phyloP scores from a whole-genome alignment of 2,888 invertebrate species.

The Pheosia tremula region DNA sequence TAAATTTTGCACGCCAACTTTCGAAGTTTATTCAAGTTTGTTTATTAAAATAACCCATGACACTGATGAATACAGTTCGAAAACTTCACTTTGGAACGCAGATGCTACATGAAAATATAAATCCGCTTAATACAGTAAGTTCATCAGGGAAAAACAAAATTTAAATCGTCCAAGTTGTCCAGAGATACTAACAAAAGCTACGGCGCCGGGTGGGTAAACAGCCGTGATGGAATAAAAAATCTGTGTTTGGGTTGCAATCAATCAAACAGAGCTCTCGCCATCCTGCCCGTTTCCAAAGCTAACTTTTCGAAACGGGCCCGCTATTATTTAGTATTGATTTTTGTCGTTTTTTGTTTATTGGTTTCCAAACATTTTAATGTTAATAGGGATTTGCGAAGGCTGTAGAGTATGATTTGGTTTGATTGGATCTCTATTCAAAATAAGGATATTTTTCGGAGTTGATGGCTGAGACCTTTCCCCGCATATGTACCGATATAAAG shows the following conservation, averaged over 20 bases:
- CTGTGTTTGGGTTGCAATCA: slow-evolving; percentile 78
- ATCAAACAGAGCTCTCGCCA: slow-evolving; percentile 73
- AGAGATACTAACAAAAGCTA: slow-evolving; percentile 52
- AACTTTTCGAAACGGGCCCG: slow-evolving; percentile 65
- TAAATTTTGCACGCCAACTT: too few relatives aligned
- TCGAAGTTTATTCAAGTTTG: slow-evolving; percentile 19
- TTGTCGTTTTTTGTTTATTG: slow-evolving; percentile 65
- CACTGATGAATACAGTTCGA: slow-evolving; percentile 18
- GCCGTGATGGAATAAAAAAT: slow-evolving; percentile 69
- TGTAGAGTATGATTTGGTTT: slow-evolving; percentile 58
- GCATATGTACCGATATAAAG: slow-evolving; percentile 21
- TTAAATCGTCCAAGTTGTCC: slow-evolving; percentile 30
- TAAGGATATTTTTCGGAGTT: slow-evolving; percentile 22
- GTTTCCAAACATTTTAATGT: slow-evolving; percentile 58
- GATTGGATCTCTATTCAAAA: slow-evolving; percentile 58
- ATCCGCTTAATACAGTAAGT: slow-evolving; percentile 35
- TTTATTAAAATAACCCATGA: slow-evolving; percentile 24
- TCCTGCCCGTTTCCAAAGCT: slow-evolving; percentile 64
- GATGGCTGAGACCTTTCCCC: slow-evolving; percentile 18
- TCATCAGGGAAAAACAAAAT: slow-evolving; percentile 40
- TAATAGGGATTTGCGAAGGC: slow-evolving; percentile 65
- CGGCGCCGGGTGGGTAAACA: slow-evolving; percentile 57
- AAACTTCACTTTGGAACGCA: slow-evolving; percentile 33
- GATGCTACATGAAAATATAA: slow-evolving; percentile 39
- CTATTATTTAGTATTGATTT: slow-evolving; percentile 79